phyloP scores from a whole-genome alignment of 2,113 vertebrate species.

The Fregata magnificens region DNA sequence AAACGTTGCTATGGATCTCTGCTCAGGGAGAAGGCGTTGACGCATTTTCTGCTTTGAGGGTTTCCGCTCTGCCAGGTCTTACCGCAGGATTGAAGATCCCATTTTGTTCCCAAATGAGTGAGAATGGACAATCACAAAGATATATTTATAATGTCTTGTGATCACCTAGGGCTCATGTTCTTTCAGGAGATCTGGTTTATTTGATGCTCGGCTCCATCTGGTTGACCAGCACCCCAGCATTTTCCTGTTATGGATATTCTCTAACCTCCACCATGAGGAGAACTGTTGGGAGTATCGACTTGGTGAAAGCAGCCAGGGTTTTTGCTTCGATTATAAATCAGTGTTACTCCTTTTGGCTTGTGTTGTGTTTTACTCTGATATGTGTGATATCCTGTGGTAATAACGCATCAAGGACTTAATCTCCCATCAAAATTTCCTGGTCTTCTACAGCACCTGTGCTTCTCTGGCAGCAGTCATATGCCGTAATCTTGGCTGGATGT shows the following conservation, averaged over 20 bases:
- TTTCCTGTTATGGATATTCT: not conserved
- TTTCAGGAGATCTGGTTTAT: not conserved
- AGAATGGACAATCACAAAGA: not conserved
- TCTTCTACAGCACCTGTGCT: not conserved
- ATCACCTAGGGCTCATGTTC: not conserved
- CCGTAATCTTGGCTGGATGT: not conserved
- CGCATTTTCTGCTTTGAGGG: not conserved
- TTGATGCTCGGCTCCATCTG: accelerated
- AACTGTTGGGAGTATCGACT: not conserved
- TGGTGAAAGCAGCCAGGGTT: not conserved
- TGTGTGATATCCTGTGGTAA: not conserved
- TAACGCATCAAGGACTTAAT: not conserved
- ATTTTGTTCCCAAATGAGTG: not conserved
- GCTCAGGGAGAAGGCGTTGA: not conserved
- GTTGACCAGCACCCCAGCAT: not conserved
- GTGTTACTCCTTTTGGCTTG: not conserved
- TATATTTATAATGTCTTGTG: not conserved
- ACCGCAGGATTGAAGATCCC: not conserved
- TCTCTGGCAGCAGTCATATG: not conserved
- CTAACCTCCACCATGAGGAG: not conserved
- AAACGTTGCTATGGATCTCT: not conserved
- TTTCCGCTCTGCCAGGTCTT: not conserved
- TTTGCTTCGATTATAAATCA: not conserved
- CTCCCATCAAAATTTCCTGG: not conserved
- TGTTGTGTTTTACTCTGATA: not conserved